Conservation (phyloP, 2,888 invertebrate genomes). For the Drosophila maculinotata region DNA sequence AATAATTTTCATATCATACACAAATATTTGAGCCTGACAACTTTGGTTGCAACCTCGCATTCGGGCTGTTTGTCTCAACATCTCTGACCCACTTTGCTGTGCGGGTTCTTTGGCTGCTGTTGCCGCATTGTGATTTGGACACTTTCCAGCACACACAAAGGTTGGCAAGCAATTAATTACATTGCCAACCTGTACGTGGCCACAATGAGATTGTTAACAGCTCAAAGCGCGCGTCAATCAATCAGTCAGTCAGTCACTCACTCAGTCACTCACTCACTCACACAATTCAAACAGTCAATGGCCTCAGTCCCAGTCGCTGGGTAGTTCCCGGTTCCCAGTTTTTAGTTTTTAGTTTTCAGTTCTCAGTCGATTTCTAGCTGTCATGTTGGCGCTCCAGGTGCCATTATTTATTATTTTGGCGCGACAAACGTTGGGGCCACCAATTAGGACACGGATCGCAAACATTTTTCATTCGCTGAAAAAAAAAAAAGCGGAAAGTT, state of each 20-base stretch:
- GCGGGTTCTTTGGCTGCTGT: conserved; percentile 27
- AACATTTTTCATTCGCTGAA: conserved; percentile 66
- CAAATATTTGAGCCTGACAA: conserved; percentile 43
- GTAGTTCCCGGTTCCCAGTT: conserved; percentile 34
- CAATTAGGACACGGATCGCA: conserved; percentile 72
- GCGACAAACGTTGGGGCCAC: conserved; percentile 67
- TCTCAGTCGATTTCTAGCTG: conserved; percentile 35
- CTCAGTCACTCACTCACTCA: conserved; percentile 4
- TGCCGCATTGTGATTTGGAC: conserved; percentile 71
- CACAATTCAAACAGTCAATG: conserved; percentile 65
- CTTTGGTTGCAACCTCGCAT: conserved; percentile 55
- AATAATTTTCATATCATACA: conserved; percentile 59
- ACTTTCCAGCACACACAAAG: conserved; percentile 47
- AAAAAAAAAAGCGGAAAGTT: conserved; percentile 39
- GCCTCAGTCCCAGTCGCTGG: conserved; percentile 43
- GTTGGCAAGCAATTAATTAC: conserved; percentile 76
- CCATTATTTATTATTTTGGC: conserved; percentile 73
- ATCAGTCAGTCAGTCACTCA: conserved; percentile 57
- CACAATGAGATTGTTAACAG: conserved; percentile 77
- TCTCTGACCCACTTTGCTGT: conserved; percentile 43
- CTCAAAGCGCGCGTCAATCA: conserved; percentile 68
- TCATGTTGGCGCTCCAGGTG: conserved; percentile 66
- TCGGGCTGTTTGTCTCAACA: conserved; percentile 36
- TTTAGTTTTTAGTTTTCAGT: conserved; percentile 26
- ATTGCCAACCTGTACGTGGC: conserved; percentile 72